These are phyloP conservation scores for Pollimyrus isidori DNA, from an alignment of 2,113 vertebrate species.

Conservation along the genomic window DNA sequence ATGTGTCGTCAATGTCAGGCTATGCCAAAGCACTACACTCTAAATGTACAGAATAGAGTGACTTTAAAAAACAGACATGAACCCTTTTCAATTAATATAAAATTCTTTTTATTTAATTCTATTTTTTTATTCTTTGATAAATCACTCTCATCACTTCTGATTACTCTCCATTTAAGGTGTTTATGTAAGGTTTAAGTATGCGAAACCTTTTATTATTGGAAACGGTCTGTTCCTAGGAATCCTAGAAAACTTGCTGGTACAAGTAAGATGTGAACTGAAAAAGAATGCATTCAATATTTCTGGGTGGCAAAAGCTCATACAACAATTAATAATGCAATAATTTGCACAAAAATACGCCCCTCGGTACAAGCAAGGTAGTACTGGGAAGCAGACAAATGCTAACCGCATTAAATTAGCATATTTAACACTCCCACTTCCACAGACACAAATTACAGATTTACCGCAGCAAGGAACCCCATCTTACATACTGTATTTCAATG, in stretches of 20 bases:
- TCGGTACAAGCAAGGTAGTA: neutral
- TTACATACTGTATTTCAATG: neutral
- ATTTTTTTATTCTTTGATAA: neutral
- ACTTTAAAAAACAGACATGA: neutral
- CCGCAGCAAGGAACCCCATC: neutral
- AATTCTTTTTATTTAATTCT: neutral
- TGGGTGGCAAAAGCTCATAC: neutral
- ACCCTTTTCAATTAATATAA: neutral
- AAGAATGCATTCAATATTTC: neutral
- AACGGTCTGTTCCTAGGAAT: neutral
- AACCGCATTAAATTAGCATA: neutral
- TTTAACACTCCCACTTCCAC: neutral
- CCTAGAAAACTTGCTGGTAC: neutral
- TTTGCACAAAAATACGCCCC: neutral
- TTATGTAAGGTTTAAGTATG: neutral
- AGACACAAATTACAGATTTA: constrained; percentile 10
- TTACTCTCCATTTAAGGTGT: neutral
- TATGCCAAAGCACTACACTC: neutral
- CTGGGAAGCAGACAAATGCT: neutral
- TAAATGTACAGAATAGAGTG: neutral
- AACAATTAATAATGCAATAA: neutral
- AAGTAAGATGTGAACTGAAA: neutral
- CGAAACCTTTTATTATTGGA: neutral
- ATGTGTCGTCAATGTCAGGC: neutral
- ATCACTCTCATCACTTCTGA: neutral